Base-by-base conservation (phyloP, 2,113 vertebrate genomes). In the Odobenus rosmarus region DNA sequence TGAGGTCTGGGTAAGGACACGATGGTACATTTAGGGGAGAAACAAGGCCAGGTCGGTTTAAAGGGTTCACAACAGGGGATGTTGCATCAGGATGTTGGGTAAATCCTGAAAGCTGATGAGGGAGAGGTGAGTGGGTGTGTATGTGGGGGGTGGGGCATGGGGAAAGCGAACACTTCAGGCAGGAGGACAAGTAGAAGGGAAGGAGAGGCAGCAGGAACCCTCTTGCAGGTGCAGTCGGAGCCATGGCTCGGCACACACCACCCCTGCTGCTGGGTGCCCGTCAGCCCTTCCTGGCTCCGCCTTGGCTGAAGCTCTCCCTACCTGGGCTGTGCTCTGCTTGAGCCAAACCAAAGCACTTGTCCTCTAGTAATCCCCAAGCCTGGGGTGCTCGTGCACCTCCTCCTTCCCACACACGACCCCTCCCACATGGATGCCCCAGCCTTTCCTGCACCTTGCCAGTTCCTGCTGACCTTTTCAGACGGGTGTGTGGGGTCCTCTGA, bases 161-260 rank as follows among this genome's bases (percentile, higher is more conserved):
- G 42, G 67, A 39, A 59, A n/a, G 74, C 16, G 33, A 7, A 15
- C 4, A 1, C 13, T 46, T 61, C 55, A 14, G 53, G 74, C n/a
- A 26, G 23, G 49, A 55, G n/a, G 55, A 16, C 16, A 12, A n/a
- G 82, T 16, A 15, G 90, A 71, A 42, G 31, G 0, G 0, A 11
- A 12, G 76, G 64, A 7, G 13, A 19, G 18, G 21, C 42, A 4
- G 42, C 4, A 2, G 64, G 4, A 39, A 5, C 16, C 21, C 10
- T 0, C 9, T 0, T 0, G 4, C n/a, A 61, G 26, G 18, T 0
- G 3, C 12, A 0, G 24, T 23, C 74, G 1, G 18, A 24, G 5
- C 39, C 31, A 28, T 1, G 14, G 62, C 51, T 71, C 7, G 1
- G 31, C 7, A 4, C 0, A 0, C 3, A 2, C 33, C 7, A 0